Percentiles rank a stretch among this genome's conserved stretches.
phyloP scores from a whole-genome alignment of 2,797 vertebrate species.

The Microtus agrestis region DNA sequence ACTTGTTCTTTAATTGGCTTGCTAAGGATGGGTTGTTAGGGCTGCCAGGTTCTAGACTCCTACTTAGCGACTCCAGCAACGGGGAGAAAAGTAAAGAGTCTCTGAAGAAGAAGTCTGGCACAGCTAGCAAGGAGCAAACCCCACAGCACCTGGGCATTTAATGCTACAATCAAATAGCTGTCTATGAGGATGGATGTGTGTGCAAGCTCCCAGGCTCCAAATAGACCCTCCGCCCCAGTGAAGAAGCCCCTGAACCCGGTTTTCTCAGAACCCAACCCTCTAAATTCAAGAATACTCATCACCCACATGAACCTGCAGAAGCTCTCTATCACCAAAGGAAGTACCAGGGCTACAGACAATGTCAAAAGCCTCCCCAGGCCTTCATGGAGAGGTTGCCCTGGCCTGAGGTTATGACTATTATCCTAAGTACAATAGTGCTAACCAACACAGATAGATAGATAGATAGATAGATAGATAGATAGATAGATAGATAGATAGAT shows the following conservation, averaged over 20 bases:
- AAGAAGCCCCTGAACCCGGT: neutral
- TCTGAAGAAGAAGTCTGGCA: neutral
- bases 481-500: too few species aligned
- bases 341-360: neutral
- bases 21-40: neutral
- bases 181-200: fast-evolving
- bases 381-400: neutral
- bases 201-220: neutral
- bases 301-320: neutral
- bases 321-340: neutral
- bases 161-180: neutral
- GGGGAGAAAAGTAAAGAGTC: neutral
- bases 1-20: neutral
- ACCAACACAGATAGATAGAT: neutral
- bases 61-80: neutral
- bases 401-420: neutral
- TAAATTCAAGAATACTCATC: neutral
- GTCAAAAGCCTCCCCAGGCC: neutral
- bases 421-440: neutral
- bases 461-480: too few species aligned
- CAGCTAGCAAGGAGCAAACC: neutral
- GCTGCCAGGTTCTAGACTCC: neutral
- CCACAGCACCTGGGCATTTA: neutral
- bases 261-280: neutral
- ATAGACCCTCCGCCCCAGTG: neutral